These are phyloP conservation scores for Pseudorectes ferrugineus DNA, from an alignment of 2,113 vertebrate species.

Conservation along the genomic window DNA sequence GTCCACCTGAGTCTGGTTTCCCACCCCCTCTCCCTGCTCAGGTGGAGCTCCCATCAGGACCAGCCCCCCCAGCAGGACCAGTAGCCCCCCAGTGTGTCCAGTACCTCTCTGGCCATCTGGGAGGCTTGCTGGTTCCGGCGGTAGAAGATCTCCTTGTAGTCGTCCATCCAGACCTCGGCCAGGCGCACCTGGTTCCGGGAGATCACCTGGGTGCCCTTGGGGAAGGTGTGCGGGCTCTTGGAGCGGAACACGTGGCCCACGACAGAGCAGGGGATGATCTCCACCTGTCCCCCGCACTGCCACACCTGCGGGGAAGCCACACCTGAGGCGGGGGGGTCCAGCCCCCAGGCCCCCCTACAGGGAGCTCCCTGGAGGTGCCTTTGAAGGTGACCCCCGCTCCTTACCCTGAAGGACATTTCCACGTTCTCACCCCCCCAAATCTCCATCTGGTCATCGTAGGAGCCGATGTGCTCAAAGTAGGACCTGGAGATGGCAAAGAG, in stretches of 20 bases:
- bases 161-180: conserved; percentile 97
- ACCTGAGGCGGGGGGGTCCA: not conserved
- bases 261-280: conserved; percentile 94
- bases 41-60: not conserved
- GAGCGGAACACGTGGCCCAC: conserved; percentile 96
- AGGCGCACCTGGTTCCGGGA: conserved; percentile 92
- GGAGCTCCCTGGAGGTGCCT: not conserved
- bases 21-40: not conserved
- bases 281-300: conserved; percentile 92
- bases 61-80: not conserved
- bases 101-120: conserved; percentile 85
- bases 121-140: conserved; percentile 86
- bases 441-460: conserved; percentile 97
- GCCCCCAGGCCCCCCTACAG: fast-evolving
- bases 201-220: conserved; percentile 91
- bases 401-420: conserved; percentile 97
- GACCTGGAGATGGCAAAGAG: conserved; percentile 91
- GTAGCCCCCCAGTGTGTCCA: fast-evolving
- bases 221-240: conserved; percentile 96
- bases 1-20: not conserved
- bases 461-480: conserved; percentile 95
- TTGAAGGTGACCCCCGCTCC: not conserved
- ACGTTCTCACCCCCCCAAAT: conserved; percentile 99
- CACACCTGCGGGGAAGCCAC: conserved; percentile 78
- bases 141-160: conserved; percentile 91